These are phyloP conservation scores for Babyrousa celebensis DNA, from an alignment of 2,797 vertebrate species.

Conservation along the genomic window DNA sequence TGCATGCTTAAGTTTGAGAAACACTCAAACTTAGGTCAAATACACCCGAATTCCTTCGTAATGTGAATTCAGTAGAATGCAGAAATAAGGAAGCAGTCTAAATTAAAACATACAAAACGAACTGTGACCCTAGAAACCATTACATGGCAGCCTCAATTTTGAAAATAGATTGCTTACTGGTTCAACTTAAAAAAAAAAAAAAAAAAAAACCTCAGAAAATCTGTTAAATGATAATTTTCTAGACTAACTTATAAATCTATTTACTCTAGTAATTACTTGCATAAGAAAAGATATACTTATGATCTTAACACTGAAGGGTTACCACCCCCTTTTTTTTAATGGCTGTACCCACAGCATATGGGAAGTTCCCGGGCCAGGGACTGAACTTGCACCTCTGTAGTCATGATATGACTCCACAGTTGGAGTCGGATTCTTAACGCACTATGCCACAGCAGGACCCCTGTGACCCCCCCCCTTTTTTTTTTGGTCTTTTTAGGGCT, in stretches of 20 bases:
- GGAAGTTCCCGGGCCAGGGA: too few species aligned
- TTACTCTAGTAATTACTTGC: conserved; percentile 5
- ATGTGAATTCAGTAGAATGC: not conserved
- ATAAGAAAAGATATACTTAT: not conserved
- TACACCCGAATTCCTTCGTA: not conserved
- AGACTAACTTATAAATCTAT: not conserved
- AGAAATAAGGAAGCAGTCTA: conserved; percentile 52
- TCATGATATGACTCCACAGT: too few species aligned
- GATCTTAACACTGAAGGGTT: not conserved
- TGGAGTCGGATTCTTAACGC: too few species aligned
- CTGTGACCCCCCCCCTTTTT: too few species aligned
- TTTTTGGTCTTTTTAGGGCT: too few species aligned
- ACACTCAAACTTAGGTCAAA: not conserved
- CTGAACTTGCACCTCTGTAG: too few species aligned
- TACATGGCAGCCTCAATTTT: not conserved
- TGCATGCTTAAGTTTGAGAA: not conserved
- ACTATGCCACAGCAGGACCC: too few species aligned
- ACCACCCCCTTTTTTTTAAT: not conserved
- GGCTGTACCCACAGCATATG: too few species aligned
- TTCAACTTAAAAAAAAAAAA: not conserved
- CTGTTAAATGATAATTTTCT: not conserved
- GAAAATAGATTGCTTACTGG: not conserved
- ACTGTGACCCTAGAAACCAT: not conserved
- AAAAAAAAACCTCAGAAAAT: conserved; percentile 42
- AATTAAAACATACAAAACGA: not conserved